Base-by-base conservation (phyloP, 2,888 invertebrate genomes). In the Nowickia ferox region DNA sequence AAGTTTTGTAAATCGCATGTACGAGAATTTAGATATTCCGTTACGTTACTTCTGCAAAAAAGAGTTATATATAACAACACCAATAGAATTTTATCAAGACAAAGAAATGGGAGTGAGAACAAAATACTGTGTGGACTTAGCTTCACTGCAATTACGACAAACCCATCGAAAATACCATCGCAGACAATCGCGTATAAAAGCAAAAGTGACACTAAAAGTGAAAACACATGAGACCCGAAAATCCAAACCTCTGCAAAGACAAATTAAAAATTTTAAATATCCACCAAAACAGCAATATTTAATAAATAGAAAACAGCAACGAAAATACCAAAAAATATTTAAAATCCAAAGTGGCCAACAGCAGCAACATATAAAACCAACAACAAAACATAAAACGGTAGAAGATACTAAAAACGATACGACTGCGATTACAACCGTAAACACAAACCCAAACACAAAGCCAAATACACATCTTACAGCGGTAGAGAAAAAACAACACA, bases 151-250 rank as follows among this genome's bases (percentile, higher is more conserved):
- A 86, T 84, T 88, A 63, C 80, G 84, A 85, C 87, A 85, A 79
- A 78, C 84, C 88, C 88, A 89, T 88, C 89, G 90, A 89, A 89
- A 89, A 89, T 90, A 90, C 89, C 91, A 90, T 88, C 90, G 89
- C 85, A 90, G 88, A 87, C 89, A 89, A 90, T 89, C 84, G 87
- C 87, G 87, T 71, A 59, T 68, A 40, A 57, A 66, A 82, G 19
- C 40, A 69, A 59, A 59, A 42, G 38, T 40, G 44, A 22, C 66
- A 42, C 51, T 59, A 30, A 65, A 71, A 75, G 40, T 59, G 44
- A 77, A 72, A 55, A 2, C 10, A 63, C n/a, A 74, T 57, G 44
- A 44, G 65, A 63, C 51, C 51, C 51, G 11, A 74, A 51, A 51
- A 78, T 10, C 51, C n/a, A 53, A 71, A 68, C 44, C 8, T 55